Conservation (phyloP, 2,797 vertebrate species). For the Muscicapa comitata region DNA sequence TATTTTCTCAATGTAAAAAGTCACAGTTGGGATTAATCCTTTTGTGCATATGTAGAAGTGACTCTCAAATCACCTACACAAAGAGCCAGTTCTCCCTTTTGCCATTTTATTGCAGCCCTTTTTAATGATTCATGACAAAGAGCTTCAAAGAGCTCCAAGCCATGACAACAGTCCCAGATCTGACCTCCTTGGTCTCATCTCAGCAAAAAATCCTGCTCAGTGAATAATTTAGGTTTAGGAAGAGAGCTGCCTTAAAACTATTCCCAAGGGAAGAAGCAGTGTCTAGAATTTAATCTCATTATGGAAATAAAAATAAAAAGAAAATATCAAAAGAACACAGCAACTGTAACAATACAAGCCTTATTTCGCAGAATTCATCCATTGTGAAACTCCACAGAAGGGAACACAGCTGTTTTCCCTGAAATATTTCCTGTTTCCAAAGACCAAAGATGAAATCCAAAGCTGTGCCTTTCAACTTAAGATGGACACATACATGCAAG, state of each 20-base stretch:
- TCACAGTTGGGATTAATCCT: neutral
- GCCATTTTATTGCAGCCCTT: neutral
- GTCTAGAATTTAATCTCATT: conserved; percentile 68
- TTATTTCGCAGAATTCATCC: conserved; percentile 55
- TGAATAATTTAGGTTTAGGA: conserved; percentile 63
- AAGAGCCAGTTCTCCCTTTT: neutral
- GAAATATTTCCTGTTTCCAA: conserved; percentile 26
- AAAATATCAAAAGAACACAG: conserved; percentile 68
- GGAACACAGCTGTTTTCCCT: conserved; percentile 68
- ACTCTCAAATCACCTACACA: conserved; percentile 16
- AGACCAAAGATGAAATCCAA: neutral
- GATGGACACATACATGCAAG: neutral
- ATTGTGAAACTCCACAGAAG: conserved; percentile 61
- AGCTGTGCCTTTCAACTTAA: neutral
- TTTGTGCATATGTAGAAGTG: neutral
- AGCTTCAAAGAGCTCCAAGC: conserved; percentile 52
- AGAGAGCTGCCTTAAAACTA: conserved; percentile 66
- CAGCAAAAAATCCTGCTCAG: neutral
- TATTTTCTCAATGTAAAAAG: neutral
- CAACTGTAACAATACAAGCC: conserved; percentile 48
- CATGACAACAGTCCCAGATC: conserved; percentile 34
- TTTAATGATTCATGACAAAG: conserved; percentile 44
- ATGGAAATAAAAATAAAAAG: conserved; percentile 62
- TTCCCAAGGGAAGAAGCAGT: conserved; percentile 35
- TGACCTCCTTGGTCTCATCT: neutral